A percentile compares a stretch with the other conserved stretches of the same genome.
Evolutionary conservation across 1,140 invertebrate genomes (phyloP).

Genomic region (Diachasma alloeum): DNA sequence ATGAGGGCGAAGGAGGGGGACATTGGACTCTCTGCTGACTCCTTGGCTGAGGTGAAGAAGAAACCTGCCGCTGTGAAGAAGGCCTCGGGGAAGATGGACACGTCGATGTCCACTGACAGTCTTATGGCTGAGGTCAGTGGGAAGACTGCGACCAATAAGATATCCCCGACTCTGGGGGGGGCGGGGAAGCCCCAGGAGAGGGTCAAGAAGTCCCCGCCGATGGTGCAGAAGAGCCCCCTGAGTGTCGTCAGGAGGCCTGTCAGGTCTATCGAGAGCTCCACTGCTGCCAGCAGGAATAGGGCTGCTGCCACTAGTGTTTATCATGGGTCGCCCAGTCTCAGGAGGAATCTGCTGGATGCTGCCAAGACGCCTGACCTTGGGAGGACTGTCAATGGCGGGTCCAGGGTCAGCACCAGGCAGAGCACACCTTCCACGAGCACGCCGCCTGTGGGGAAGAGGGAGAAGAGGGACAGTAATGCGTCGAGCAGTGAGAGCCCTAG

Average conservation of each 20-base stretch:
- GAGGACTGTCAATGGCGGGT: slow-evolving; percentile 33
- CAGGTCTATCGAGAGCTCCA: slow-evolving; percentile 56
- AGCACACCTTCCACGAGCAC: slow-evolving; percentile 18
- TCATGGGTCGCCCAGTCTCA: slow-evolving; percentile 54
- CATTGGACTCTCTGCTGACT: slow-evolving; percentile 65
- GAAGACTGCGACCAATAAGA: slow-evolving; percentile 53
- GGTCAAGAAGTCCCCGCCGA: slow-evolving; percentile 53
- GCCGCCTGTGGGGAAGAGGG: slow-evolving; percentile 32
- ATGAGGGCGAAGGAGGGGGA: slow-evolving; percentile 55
- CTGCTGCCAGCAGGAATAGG: slow-evolving; percentile 59
- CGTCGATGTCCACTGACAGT: slow-evolving; percentile 61
- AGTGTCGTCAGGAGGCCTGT: slow-evolving; percentile 39
- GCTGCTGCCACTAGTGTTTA: slow-evolving; percentile 54
- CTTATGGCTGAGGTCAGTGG: slow-evolving; percentile 54
- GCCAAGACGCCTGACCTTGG: slow-evolving; percentile 58
- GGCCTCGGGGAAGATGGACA: slow-evolving; percentile 53
- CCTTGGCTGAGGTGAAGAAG: slow-evolving; percentile 63
- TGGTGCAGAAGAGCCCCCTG: slow-evolving; percentile 50
- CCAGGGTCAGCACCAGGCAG: slow-evolving; percentile 2
- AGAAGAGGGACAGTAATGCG: slow-evolving; percentile 49
- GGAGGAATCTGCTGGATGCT: slow-evolving; percentile 58
- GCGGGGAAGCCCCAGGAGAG: slow-evolving; percentile 43
- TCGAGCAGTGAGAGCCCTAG: slow-evolving; percentile 52
- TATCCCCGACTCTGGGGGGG: slow-evolving; percentile 53
- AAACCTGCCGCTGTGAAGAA: slow-evolving; percentile 58